Conservation (phyloP, 2,888 invertebrate genomes). For the Aporophyla nigra region DNA sequence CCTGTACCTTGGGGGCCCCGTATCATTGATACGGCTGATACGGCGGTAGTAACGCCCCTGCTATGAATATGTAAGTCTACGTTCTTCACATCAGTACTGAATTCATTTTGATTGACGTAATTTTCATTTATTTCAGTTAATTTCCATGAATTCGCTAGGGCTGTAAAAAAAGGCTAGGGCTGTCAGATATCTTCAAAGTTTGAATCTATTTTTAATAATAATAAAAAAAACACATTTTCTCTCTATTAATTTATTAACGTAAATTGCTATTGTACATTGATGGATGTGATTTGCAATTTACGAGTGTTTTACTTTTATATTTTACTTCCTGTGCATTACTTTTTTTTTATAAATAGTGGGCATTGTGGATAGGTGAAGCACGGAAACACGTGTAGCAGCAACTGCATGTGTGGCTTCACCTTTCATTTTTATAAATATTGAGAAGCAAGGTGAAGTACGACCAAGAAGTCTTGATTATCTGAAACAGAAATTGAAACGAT, state of each 20-base stretch:
- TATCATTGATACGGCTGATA: too few species aligned
- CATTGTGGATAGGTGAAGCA: background rate
- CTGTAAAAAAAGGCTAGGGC: too few species aligned
- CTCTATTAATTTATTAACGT: conserved; percentile 2
- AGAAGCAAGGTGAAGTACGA: conserved; percentile 84
- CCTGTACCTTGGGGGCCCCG: too few species aligned
- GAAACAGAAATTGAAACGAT: conserved; percentile 57
- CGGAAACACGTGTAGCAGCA: background rate
- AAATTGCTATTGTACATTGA: background rate
- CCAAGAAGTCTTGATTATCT: conserved; percentile 85
- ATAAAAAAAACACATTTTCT: conserved; percentile 1
- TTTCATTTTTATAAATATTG: conserved; percentile 78
- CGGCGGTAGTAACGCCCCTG: too few species aligned
- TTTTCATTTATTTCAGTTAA: background rate
- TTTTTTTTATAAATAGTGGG: background rate
- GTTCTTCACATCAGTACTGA: too few species aligned
- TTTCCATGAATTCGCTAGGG: background rate
- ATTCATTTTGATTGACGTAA: background rate
- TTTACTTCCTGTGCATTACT: background rate
- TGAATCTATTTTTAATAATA: background rate
- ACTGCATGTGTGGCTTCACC: background rate
- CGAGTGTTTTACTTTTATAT: background rate
- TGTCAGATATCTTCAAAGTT: too few species aligned
- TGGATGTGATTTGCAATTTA: background rate
- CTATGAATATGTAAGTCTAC: too few species aligned